A percentile compares a stretch with the other conserved stretches of the same genome.
Evolutionary conservation across 2,797 vertebrate species (phyloP).

Genomic region (Sparus aurata): DNA sequence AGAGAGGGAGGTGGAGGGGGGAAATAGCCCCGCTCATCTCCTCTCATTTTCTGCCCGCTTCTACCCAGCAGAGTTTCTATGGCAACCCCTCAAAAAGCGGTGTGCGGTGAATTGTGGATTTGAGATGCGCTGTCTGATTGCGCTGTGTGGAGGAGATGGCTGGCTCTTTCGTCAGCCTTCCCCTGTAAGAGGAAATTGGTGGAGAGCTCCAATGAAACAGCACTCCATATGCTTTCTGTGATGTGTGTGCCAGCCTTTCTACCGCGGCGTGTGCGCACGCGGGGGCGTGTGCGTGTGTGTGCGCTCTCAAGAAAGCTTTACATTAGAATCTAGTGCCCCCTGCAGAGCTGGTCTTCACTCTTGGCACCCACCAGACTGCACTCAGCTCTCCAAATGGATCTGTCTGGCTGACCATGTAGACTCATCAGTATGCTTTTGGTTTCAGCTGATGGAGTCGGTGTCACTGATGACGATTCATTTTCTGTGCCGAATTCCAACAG

Average conservation of each 20-base stretch:
- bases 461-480: conserved; percentile 68
- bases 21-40: conserved; percentile 87
- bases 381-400: conserved; percentile 58
- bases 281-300: conserved; percentile 20
- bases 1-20: conserved; percentile 64
- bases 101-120: conserved; percentile 85
- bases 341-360: conserved; percentile 62
- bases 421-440: conserved; percentile 70
- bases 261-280: conserved; percentile 33
- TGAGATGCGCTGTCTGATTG: conserved; percentile 86
- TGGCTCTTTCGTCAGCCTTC: conserved; percentile 81
- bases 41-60: conserved; percentile 85
- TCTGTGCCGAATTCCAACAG: conserved; percentile 41
- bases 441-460: conserved; percentile 61
- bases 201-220: conserved; percentile 79
- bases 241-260: conserved; percentile 66
- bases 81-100: conserved; percentile 87
- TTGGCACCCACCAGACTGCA: conserved; percentile 60
- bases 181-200: conserved; percentile 83
- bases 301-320: conserved; percentile 52
- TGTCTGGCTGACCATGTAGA: conserved; percentile 67
- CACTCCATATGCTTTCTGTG: conserved; percentile 76
- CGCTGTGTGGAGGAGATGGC: conserved; percentile 81
- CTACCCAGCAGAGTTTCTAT: conserved; percentile 88
- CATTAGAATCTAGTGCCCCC: conserved; percentile 72